Conservation (phyloP, 2,113 vertebrate species). For the Pachycephala philippinensis region DNA sequence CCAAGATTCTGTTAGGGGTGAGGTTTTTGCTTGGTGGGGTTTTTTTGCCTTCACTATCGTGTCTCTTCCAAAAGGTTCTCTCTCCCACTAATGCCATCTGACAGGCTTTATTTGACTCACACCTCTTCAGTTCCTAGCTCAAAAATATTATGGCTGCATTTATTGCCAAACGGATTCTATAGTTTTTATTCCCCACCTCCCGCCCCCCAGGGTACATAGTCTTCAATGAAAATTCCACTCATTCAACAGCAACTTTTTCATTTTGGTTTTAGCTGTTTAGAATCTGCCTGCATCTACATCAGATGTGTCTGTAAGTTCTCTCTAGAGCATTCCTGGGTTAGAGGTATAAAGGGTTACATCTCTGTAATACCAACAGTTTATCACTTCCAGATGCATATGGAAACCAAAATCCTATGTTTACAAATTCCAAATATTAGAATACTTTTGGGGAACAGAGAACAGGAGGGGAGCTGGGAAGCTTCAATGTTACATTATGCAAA, state of each 20-base stretch:
- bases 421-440: slow-evolving; percentile 39
- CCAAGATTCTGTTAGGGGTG: slow-evolving; percentile 55
- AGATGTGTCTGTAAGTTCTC: not conserved
- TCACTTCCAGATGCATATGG: slow-evolving; percentile 48
- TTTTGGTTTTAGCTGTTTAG: slow-evolving; percentile 3
- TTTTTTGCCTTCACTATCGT: not conserved
- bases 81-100: not conserved
- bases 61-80: slow-evolving; percentile 29
- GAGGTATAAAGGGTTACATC: slow-evolving; percentile 25
- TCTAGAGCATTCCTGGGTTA: slow-evolving; percentile 1
- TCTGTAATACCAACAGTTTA: slow-evolving; percentile 15
- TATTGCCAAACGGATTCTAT: not conserved
- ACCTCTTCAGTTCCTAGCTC: not conserved
- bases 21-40: not conserved
- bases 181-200: not conserved
- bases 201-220: not conserved
- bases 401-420: slow-evolving; percentile 41
- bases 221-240: slow-evolving; percentile 13
- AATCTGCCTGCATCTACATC: slow-evolving; percentile 2
- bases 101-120: not conserved
- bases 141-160: not conserved
- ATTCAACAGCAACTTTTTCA: slow-evolving; percentile 2
- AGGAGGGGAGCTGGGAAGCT: not conserved
- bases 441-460: not conserved
- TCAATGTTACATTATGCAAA: not conserved